Conservation (phyloP, 2,888 invertebrate genomes). For the Temnothorax rugatulus region DNA sequence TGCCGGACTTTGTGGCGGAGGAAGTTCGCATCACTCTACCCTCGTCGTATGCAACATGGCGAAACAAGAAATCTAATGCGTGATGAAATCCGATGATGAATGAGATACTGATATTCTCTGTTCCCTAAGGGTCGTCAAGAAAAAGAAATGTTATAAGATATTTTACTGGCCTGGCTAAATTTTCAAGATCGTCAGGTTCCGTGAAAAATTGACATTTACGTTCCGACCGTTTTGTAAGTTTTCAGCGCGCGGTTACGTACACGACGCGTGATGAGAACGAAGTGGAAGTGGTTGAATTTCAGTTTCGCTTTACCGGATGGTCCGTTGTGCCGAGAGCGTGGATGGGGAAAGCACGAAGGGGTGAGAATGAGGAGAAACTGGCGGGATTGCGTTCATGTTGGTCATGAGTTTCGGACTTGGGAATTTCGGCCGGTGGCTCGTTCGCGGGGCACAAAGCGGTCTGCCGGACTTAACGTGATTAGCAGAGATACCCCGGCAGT, state of each 20-base stretch:
- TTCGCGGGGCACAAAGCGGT: slow-evolving; percentile 84
- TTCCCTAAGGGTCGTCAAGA: slow-evolving; percentile 15
- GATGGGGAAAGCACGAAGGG: slow-evolving; percentile 61
- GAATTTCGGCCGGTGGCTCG: slow-evolving; percentile 80
- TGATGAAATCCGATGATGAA: slow-evolving; percentile 21
- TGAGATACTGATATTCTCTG: slow-evolving; percentile 1
- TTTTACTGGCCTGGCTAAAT: not conserved
- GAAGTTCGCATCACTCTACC: slow-evolving; percentile 36
- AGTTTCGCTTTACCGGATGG: slow-evolving; percentile 69
- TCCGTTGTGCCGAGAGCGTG: slow-evolving; percentile 58
- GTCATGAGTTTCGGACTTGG: slow-evolving; percentile 78
- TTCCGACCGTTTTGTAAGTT: slow-evolving; percentile 61
- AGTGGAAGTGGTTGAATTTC: slow-evolving; percentile 75
- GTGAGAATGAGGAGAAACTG: slow-evolving; percentile 69
- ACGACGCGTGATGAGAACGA: slow-evolving; percentile 69
- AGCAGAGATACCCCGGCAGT: slow-evolving; percentile 84
- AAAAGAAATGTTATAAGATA: not conserved
- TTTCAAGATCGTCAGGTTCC: not conserved
- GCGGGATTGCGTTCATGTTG: slow-evolving; percentile 73
- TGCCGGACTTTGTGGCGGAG: slow-evolving; percentile 62
- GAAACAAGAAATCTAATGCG: slow-evolving; percentile 50
- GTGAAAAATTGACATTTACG: slow-evolving; percentile 34
- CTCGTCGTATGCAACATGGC: slow-evolving; percentile 26
- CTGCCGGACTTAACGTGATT: slow-evolving; percentile 85
- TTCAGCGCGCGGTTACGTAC: slow-evolving; percentile 43